Evolutionary conservation across 2,888 invertebrate genomes (phyloP).

Genomic region (Polylopha cassiicola): DNA sequence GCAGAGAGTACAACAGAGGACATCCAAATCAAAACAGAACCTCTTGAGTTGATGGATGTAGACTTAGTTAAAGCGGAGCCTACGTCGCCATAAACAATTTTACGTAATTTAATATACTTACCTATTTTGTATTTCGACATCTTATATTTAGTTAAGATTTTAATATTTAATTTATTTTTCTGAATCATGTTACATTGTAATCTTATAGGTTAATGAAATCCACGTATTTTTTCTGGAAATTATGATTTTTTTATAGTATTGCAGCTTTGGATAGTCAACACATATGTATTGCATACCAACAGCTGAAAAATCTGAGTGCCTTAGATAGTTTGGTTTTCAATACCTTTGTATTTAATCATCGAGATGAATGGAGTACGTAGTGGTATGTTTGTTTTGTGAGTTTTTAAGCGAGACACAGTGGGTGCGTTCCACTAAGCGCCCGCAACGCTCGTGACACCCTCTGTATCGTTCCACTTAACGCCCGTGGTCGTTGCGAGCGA

Average conservation of each 20-base stretch:
- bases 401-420: too few species aligned
- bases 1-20: slow-evolving; percentile 49
- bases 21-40: slow-evolving; percentile 31
- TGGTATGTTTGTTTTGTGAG: too few species aligned
- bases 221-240: background rate
- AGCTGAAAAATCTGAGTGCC: too few species aligned
- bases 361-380: too few species aligned
- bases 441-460: too few species aligned
- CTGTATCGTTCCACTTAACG: too few species aligned
- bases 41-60: slow-evolving; percentile 22
- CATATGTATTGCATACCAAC: background rate
- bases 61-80: slow-evolving; percentile 41
- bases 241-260: background rate
- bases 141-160: background rate
- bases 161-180: slow-evolving; percentile 1
- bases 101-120: too few species aligned
- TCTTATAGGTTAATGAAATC: background rate
- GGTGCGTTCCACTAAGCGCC: too few species aligned
- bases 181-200: background rate
- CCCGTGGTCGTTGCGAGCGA: too few species aligned
- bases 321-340: too few species aligned
- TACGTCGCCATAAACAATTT: slow-evolving; percentile 26
- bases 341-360: too few species aligned
- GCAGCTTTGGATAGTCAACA: background rate
- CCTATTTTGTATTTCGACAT: background rate